These are phyloP conservation scores for Xylophagus ater DNA, from an alignment of 2,888 invertebrate species.

Conservation along the genomic window DNA sequence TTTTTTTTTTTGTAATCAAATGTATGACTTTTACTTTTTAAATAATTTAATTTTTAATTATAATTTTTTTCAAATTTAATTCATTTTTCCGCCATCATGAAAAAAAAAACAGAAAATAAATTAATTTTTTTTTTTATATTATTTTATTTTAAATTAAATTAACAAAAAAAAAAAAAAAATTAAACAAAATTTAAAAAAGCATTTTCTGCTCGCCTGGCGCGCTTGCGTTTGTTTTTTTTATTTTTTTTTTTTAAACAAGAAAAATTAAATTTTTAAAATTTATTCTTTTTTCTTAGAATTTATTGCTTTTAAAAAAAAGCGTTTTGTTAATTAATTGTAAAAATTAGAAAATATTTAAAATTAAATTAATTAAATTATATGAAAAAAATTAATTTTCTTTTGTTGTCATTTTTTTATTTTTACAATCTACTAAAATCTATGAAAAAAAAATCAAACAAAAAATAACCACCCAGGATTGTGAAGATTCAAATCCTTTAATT, in stretches of 20 bases:
- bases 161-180: slow-evolving; percentile 4
- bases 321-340: too few relatives aligned
- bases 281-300: not conserved
- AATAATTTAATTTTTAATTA: too few relatives aligned
- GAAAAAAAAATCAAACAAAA: slow-evolving; percentile 6
- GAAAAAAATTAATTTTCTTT: too few relatives aligned
- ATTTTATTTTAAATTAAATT: not conserved
- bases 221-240: slow-evolving; percentile 33
- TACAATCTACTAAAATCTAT: not conserved
- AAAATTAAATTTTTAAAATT: slow-evolving; percentile 5
- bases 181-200: not conserved
- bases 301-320: not conserved
- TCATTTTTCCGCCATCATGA: too few relatives aligned
- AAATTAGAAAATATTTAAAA: slow-evolving; percentile 30
- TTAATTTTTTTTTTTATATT: too few relatives aligned
- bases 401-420: too few relatives aligned
- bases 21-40: too few relatives aligned
- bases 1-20: too few relatives aligned
- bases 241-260: slow-evolving; percentile 28
- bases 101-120: too few relatives aligned
- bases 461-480: slow-evolving; percentile 68
- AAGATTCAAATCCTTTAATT: slow-evolving; percentile 98
- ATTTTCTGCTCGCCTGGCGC: slow-evolving; percentile 8
- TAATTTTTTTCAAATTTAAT: too few relatives aligned
- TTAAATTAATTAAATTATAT: slow-evolving; percentile 28